A percentile compares a stretch with the other conserved stretches of the same genome.
phyloP scores from a whole-genome alignment of 2,888 invertebrate species.

The Tachina grossa region DNA sequence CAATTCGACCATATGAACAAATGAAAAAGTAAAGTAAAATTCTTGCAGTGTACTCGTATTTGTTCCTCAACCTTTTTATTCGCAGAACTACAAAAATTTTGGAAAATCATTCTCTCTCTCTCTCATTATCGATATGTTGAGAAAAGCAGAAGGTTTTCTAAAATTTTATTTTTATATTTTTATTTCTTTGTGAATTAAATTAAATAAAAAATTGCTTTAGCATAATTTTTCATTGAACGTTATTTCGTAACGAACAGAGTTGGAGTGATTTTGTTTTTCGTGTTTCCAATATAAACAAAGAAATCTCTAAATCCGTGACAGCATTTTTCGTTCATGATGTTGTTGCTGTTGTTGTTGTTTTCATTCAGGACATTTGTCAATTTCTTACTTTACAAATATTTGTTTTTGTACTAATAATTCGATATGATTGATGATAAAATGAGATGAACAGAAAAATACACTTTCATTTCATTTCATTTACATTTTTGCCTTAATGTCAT shows the following conservation, averaged over 20 bases:
- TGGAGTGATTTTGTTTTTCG: background rate
- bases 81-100: too few relatives aligned
- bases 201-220: background rate
- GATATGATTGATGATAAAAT: slow-evolving; percentile 67
- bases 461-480: slow-evolving; percentile 59
- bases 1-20: too few relatives aligned
- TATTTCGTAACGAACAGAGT: background rate
- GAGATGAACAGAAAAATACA: slow-evolving; percentile 62
- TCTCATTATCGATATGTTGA: background rate
- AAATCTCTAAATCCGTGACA: slow-evolving; percentile 41
- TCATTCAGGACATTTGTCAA: slow-evolving; percentile 55
- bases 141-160: background rate
- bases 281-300: background rate
- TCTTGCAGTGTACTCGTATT: too few relatives aligned
- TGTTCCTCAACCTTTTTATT: too few relatives aligned
- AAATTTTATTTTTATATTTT: background rate
- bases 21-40: too few relatives aligned
- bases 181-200: background rate
- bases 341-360: background rate
- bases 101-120: background rate
- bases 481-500: slow-evolving; percentile 75
- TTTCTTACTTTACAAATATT: background rate
- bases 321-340: background rate
- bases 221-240: background rate
- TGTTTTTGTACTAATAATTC: slow-evolving; percentile 52